Base-by-base conservation (phyloP, 2,113 vertebrate species). In the Paraplagusia blochii region DNA sequence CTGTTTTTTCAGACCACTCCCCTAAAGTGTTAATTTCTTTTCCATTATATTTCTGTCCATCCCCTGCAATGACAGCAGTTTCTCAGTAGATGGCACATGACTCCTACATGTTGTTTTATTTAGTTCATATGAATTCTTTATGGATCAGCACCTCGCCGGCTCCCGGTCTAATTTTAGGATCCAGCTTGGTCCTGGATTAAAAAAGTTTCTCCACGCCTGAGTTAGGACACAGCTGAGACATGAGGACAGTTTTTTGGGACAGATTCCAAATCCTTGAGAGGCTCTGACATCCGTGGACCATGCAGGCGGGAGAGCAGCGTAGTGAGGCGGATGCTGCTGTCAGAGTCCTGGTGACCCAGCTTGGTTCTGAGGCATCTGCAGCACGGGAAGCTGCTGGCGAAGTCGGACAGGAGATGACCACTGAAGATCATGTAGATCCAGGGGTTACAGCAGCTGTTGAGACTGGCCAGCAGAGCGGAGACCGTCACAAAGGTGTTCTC, bases 361-460 rank as follows among this genome's bases (percentile, higher is more conserved):
- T 53, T 85, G 58, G 53, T 72, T 13, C 83, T 45, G 2, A 82
- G 61, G 45, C 79, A 89, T 45, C 70, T 83, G 78, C 94, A 95
- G 58, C 95, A 96, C 0, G 82, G 90, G 51, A 97, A 87, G 58
- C 89, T 91, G 52, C 80, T 73, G 22, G 92, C 35, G 9, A 93
- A 93, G 85, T 96, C 94, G 10, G 94, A 90, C 14, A 97, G 87
- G 17, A 98, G 92, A 57, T 95, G 93, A 0, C 96, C 95, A 0
- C 95, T 95, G 74, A 97, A 97, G 71, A 98, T 90, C 96, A 98
- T 96, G 87, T 98, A 98, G 89, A 98, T 96, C 96, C 96, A 98
- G 0, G 96, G 96, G 77, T 98, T 98, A 69, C 94, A 96, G 85
- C 96, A 98, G 56, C 95, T 98, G 79, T 98, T 98, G 66, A 98